These are phyloP conservation scores for Helicolenus hilgendorfi DNA, from an alignment of 2,797 vertebrate genomes.

Conservation along the genomic window DNA sequence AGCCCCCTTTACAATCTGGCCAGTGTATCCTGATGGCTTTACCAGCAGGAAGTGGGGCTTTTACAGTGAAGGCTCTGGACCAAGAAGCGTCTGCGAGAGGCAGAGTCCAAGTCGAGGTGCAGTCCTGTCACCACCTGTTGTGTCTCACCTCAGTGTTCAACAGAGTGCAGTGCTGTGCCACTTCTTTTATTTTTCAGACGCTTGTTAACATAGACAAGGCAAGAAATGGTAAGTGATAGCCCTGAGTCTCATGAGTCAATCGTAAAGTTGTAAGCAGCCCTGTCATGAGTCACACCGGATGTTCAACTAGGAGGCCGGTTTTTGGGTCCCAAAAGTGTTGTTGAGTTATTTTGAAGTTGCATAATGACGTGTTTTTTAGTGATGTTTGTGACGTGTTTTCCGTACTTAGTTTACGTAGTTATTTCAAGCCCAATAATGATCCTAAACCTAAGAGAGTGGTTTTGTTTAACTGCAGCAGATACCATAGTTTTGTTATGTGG, in stretches of 20 bases:
- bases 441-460: too few species aligned
- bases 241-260: neutral
- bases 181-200: conserved; percentile 6
- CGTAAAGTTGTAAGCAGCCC: too few species aligned
- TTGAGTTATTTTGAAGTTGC: too few species aligned
- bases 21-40: conserved; percentile 75
- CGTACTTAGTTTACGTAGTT: too few species aligned
- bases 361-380: too few species aligned
- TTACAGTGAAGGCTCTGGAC: conserved; percentile 41
- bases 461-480: too few species aligned
- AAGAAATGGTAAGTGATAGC: neutral
- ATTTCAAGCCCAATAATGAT: too few species aligned
- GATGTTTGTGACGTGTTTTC: too few species aligned
- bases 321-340: too few species aligned
- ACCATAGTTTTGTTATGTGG: too few species aligned
- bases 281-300: too few species aligned
- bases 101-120: conserved; percentile 37
- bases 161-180: neutral
- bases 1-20: conserved; percentile 43
- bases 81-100: conserved; percentile 47
- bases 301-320: too few species aligned
- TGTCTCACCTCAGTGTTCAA: conserved; percentile 52
- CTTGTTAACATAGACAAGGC: neutral
- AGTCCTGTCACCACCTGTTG: conserved; percentile 68
- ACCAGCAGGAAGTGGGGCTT: conserved; percentile 77